Evolutionary conservation across 2,888 invertebrate species (phyloP).

Genomic region (Caenorhabditis becei): DNA sequence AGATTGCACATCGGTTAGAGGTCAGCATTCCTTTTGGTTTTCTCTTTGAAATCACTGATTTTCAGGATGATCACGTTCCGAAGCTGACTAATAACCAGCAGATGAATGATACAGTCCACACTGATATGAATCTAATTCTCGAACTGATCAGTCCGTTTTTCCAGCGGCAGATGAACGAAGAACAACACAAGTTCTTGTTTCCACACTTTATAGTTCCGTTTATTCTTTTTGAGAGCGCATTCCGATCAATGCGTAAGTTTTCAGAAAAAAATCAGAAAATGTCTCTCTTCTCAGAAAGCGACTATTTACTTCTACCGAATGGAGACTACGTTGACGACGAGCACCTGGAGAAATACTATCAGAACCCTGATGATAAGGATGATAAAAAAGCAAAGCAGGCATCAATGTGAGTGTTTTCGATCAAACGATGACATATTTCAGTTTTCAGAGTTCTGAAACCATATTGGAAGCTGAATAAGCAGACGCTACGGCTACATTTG

Average conservation of each 20-base stretch:
- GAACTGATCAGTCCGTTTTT: constrained; percentile 16
- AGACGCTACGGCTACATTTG: constrained; percentile 16
- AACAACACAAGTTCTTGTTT: constrained; percentile 27
- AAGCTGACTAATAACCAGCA: constrained; percentile 20
- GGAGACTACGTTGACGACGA: constrained; percentile 35
- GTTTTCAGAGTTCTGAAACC: constrained; percentile 40
- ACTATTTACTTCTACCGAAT: constrained; percentile 17
- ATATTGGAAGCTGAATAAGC: constrained; percentile 37
- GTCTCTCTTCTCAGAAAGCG: background rate
- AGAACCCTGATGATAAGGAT: constrained; percentile 36
- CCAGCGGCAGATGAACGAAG: background rate
- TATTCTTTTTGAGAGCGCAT: constrained; percentile 29
- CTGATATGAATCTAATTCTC: constrained; percentile 23
- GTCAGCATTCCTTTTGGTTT: background rate
- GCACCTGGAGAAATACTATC: constrained; percentile 25
- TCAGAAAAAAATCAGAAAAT: background rate
- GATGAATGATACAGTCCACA: constrained; percentile 9
- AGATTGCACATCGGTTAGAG: background rate
- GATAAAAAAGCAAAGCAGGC: constrained; percentile 7
- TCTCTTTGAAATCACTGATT: background rate
- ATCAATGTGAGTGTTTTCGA: constrained; percentile 2
- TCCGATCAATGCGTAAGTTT: constrained; percentile 11
- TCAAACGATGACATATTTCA: background rate
- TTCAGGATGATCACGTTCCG: constrained; percentile 15
- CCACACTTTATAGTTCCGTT: constrained; percentile 33